Conservation (phyloP, 2,113 vertebrate species). For the Mormyrus lacerda region DNA sequence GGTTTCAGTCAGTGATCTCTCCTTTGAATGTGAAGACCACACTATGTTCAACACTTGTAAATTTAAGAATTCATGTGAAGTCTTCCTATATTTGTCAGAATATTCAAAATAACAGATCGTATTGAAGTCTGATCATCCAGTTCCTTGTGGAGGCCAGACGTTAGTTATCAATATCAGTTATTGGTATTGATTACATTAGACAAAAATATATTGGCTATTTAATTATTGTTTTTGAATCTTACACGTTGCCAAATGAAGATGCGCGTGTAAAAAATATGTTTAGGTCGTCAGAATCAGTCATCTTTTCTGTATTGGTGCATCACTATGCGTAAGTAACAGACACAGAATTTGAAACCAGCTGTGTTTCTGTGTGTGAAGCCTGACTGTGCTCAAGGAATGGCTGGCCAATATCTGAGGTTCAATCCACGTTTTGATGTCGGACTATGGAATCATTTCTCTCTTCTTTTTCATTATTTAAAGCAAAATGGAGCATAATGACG, state of each 20-base stretch:
- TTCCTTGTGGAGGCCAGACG: no score
- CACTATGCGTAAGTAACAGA: not conserved
- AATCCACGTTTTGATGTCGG: not conserved
- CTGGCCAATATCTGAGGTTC: not conserved
- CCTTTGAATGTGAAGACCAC: not conserved
- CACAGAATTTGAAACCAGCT: not conserved
- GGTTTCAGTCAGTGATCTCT: not conserved
- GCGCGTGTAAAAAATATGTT: no score
- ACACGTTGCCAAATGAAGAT: not conserved
- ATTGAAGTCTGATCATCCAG: no score
- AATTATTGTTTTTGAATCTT: no score
- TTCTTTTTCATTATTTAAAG: not conserved
- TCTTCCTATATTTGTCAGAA: not conserved
- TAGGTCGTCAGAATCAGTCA: not conserved
- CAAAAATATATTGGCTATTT: no score
- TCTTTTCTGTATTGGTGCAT: not conserved
- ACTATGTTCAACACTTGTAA: not conserved
- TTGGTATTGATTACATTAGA: no score
- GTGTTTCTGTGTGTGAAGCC: not conserved
- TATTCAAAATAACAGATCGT: not conserved
- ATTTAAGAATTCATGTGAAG: not conserved
- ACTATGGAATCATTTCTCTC: not conserved
- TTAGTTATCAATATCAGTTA: no score
- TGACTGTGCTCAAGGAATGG: not conserved
- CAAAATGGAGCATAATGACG: not conserved